Percentiles rank a stretch among this genome's conserved stretches.
phyloP scores from a whole-genome alignment of 2,113 vertebrate genomes.

The Pterocles orientalis region DNA sequence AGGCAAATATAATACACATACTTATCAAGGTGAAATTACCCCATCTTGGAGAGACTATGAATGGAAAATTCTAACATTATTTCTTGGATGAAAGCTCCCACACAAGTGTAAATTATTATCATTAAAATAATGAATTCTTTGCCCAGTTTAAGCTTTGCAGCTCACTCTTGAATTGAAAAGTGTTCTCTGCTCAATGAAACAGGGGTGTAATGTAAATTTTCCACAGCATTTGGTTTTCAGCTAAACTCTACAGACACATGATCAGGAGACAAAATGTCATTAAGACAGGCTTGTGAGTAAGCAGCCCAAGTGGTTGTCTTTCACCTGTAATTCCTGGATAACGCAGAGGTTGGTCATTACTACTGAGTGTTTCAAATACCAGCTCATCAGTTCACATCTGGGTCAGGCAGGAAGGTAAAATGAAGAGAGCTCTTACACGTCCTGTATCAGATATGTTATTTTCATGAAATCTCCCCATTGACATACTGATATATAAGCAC shows the following conservation, averaged over 20 bases:
- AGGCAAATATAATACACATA: constrained; percentile 5
- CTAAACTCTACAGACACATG: neutral
- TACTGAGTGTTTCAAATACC: neutral
- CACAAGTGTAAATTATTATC: constrained; percentile 64
- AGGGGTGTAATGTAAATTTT: neutral
- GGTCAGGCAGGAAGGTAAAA: neutral
- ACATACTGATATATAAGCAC: neutral
- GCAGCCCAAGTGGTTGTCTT: neutral
- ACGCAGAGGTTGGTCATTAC: neutral
- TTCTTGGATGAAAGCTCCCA: constrained; percentile 59
- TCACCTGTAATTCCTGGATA: accelerated
- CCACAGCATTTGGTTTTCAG: neutral
- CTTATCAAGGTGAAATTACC: constrained; percentile 57
- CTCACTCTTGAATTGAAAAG: constrained; percentile 19
- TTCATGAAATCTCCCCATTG: neutral
- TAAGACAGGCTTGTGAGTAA: neutral
- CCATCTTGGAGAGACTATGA: constrained; percentile 1
- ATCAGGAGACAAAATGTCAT: neutral
- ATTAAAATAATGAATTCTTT: constrained; percentile 62
- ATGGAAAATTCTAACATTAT: constrained; percentile 29
- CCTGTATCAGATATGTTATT: accelerated
- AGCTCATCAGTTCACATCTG: neutral
- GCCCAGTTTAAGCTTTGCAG: constrained; percentile 6
- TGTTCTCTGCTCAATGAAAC: constrained; percentile 16
- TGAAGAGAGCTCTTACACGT: neutral